phyloP scores from a whole-genome alignment of 1,140 invertebrate genomes.

The Heliothis subflexa region DNA sequence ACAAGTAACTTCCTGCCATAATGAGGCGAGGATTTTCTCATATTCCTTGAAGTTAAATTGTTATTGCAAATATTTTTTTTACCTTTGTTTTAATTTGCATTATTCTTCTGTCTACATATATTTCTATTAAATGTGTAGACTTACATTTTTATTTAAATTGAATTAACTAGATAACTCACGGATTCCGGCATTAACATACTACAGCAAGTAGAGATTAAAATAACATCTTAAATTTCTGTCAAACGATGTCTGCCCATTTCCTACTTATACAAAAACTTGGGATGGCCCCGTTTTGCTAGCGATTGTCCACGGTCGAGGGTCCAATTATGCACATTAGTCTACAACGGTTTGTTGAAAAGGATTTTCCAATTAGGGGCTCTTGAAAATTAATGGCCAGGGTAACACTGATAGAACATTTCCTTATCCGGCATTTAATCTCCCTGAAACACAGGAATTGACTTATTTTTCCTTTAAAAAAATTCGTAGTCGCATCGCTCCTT shows the following conservation, averaged over 20 bases:
- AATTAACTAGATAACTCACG: too few species aligned
- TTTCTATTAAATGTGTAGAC: background rate
- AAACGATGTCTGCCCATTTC: conserved; percentile 29
- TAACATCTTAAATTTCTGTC: conserved; percentile 44
- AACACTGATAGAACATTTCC: conserved; percentile 58
- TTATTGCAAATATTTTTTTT: background rate
- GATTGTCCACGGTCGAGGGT: conserved; percentile 60
- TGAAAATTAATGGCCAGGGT: conserved; percentile 64
- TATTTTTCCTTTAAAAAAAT: background rate
- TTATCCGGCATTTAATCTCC: conserved; percentile 53
- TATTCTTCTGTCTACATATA: background rate
- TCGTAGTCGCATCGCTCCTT: background rate
- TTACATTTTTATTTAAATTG: too few species aligned
- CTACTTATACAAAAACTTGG: conserved; percentile 46
- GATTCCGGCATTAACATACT: background rate
- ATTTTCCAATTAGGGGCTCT: conserved; percentile 66
- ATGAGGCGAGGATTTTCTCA: background rate
- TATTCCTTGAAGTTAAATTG: background rate
- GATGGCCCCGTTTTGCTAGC: conserved; percentile 57
- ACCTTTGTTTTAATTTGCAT: background rate
- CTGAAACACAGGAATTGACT: conserved; percentile 2
- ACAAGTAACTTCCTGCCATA: conserved; percentile 54
- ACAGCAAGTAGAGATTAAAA: conserved; percentile 15
- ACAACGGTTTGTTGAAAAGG: conserved; percentile 62
- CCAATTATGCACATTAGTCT: conserved; percentile 65